Conservation (phyloP, 2,888 invertebrate genomes). For the Drosophila greeni region DNA sequence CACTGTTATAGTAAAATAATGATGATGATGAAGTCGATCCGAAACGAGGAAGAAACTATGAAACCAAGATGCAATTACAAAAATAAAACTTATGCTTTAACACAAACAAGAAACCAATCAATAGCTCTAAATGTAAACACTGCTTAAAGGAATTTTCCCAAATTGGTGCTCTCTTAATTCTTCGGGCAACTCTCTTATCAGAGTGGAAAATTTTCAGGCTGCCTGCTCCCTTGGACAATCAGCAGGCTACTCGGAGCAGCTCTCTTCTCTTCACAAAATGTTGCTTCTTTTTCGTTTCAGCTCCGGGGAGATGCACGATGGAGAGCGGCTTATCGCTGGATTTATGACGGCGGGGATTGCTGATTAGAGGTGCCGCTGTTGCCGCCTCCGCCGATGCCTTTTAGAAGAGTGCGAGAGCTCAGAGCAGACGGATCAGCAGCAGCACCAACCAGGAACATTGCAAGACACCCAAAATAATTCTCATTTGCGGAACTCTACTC, state of each 20-base stretch:
- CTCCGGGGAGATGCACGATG: conserved; percentile 20
- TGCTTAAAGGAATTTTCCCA: conserved; percentile 13
- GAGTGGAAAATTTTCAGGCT: conserved; percentile 35
- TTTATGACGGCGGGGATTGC: conserved; percentile 24
- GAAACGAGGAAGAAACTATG: conserved; percentile 35
- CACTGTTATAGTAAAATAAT: conserved; percentile 45
- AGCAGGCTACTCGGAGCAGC: conserved; percentile 40
- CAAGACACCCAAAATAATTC: conserved; percentile 4
- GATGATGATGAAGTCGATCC: not conserved
- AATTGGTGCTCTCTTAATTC: conserved; percentile 13
- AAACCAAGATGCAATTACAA: conserved; percentile 57
- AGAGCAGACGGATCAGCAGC: conserved; percentile 62
- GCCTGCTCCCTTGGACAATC: conserved; percentile 26
- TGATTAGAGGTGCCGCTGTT: conserved; percentile 55
- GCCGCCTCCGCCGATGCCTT: conserved; percentile 48
- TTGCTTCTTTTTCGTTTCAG: conserved; percentile 20
- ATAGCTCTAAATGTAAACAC: not conserved
- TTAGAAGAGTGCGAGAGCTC: conserved; percentile 72
- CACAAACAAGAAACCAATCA: conserved; percentile 33
- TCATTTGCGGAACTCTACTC: conserved; percentile 19
- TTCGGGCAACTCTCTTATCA: conserved; percentile 23
- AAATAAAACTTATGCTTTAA: conserved; percentile 59
- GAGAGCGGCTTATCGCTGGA: conserved; percentile 40
- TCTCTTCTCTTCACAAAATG: conserved; percentile 33
- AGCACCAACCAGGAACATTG: conserved; percentile 10